Base-by-base conservation (phyloP, 1,140 invertebrate genomes). In the Neodiprion lecontei region DNA sequence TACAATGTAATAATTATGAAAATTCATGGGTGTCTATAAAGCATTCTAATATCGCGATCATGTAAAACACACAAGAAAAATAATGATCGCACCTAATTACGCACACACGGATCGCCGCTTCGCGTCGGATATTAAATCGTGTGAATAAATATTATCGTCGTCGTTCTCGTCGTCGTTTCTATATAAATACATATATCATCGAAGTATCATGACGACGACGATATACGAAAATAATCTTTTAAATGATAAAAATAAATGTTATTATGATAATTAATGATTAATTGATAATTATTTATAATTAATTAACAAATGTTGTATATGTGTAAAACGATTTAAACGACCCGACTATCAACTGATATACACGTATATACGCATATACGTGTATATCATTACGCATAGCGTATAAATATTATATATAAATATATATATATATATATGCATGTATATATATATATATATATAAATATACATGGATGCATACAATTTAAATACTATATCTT, bases 161-260 rank as follows among this genome's bases (percentile, higher is more conserved):
- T 65, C 61, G 12, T 65, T 7, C 2, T 40, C 28, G 28, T 40
- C 28, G 28, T 40, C 28, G 28, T 40, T 5, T 40, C 28, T 40
- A 40, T 40, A 40, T 40, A 40, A 40, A 40, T 40, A 3, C 28
- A 40, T 40, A 40, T 40, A 40, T 40, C 28, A 40, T 40, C 28
- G 28, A 40, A 40, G 28, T 40, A 40, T 40, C 28, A 40, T 40
- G 28, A 40, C 28, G 28, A 40, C 28, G 28, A 40, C 28, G 28
- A 40, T 40, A 40, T 40, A 40, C 28, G 28, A 40, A 40, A 40
- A 65, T 21, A 17, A 65, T 73, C 48, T 68, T 73, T 68, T 71
- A 70, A 72, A 75, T 70, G n/a, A 61, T 61, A 61, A 73, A 73
- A 73, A 50, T 67, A 67, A 67, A 67, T 73, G 67, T 67, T 48